phyloP scores from a whole-genome alignment of 2,113 vertebrate species.

The Nibea albiflora region DNA sequence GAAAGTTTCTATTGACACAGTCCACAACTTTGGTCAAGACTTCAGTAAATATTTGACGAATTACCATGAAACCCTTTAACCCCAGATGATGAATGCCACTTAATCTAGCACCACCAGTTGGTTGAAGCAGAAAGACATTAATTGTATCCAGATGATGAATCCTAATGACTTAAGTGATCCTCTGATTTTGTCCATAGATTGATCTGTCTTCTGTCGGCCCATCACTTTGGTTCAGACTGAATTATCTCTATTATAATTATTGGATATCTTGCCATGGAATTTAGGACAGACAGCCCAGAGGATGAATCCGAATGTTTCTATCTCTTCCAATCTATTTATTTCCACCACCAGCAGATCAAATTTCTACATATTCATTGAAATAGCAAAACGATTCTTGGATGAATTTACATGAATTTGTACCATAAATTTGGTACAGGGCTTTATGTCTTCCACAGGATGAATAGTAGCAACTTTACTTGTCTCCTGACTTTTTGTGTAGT shows the following conservation, averaged over 20 bases:
- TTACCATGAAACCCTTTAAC: too few relatives aligned
- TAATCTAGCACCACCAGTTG: not conserved
- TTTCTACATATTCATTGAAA: not conserved
- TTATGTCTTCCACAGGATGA: too few relatives aligned
- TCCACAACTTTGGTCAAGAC: not conserved
- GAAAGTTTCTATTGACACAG: not conserved
- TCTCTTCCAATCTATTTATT: not conserved
- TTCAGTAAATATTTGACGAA: too few relatives aligned
- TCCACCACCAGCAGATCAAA: not conserved
- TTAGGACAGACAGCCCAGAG: too few relatives aligned
- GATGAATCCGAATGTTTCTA: not conserved
- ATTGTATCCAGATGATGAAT: not conserved
- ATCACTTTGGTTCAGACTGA: too few relatives aligned
- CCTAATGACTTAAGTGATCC: too few relatives aligned
- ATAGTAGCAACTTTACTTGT: not conserved
- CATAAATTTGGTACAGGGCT: too few relatives aligned
- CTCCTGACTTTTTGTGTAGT: not conserved
- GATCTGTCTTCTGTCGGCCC: too few relatives aligned
- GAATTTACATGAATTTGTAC: not conserved
- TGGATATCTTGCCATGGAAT: too few relatives aligned
- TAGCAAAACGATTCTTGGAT: not conserved
- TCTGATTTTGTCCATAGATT: too few relatives aligned
- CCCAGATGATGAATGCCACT: too few relatives aligned
- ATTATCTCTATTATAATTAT: too few relatives aligned
- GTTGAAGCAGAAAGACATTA: not conserved